These are phyloP conservation scores for Melospiza georgiana DNA, from an alignment of 2,113 vertebrate genomes.

Conservation along the genomic window DNA sequence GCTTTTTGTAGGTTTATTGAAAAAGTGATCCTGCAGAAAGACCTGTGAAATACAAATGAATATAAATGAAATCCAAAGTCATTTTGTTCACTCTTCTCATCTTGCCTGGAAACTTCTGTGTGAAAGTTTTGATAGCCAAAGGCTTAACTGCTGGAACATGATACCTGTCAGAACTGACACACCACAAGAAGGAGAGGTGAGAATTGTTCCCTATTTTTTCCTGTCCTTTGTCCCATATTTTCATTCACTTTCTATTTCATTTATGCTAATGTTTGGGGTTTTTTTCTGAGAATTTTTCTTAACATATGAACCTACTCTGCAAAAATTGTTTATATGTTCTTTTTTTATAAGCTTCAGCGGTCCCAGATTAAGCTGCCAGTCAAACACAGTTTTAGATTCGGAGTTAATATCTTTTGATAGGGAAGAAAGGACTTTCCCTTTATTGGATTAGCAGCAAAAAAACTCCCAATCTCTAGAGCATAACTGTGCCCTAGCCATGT, in stretches of 20 bases:
- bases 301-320: not conserved
- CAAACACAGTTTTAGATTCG: not conserved
- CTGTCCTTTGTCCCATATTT: not conserved
- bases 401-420: not conserved
- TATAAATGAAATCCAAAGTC: not conserved
- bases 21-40: not conserved
- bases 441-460: not conserved
- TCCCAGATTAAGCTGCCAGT: not conserved
- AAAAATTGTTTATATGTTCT: not conserved
- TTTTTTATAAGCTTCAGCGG: not conserved
- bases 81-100: not conserved
- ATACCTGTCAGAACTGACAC: not conserved
- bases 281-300: not conserved
- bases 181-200: not conserved
- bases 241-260: not conserved
- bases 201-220: not conserved
- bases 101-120: not conserved
- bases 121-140: not conserved
- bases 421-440: not conserved
- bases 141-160: not conserved
- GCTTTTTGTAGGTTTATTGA: not conserved
- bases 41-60: not conserved
- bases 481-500: not conserved
- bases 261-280: not conserved
- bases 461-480: not conserved